Evolutionary conservation across 2,888 invertebrate species (phyloP), one percentile per base, ranked within the genome.

Genomic region (Anaspis maculata): DNA sequence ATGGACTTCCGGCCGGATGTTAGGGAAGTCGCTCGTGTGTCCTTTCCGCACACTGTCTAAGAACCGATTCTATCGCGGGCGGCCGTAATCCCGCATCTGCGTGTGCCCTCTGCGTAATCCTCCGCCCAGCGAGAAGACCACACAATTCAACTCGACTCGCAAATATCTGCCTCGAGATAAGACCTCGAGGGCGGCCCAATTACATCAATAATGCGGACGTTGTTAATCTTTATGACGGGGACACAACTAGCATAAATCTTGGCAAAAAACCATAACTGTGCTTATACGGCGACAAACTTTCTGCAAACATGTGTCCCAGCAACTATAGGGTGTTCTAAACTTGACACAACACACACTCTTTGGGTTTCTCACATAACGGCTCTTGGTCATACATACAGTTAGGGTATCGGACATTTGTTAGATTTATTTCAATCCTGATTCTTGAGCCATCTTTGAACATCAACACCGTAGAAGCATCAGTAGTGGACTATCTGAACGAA

Each of bases 1-100:
- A 62, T 61, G 61, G 62, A 61, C 62, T 61, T 62, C 61, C 62
- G 57, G 45, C 49, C 54, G 57, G 53, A 55, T 49, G 50, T 45
- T 44, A 44, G 45, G 54, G 52, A 57, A 57, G 56, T 56, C 44
- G 51, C 50, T 54, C 54, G 46, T 57, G 51, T 55, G 56, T 59
- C 59, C 58, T 57, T 59, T 58, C 57, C 57, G 49, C 25, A 41
- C 32, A 31, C 40, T 41, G 47, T 44, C 48, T 45, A 49, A 48
- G 52, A 47, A 45, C 34, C 37, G 48, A 50, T 48, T 35, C 37
- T 49, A 51, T 51, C 50, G 21, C 32, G 16, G n/a, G 14, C 13
- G 13, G 16, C n/a, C n/a, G n/a, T n/a, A n/a, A n/a, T n/a, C n/a
- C n/a, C n/a, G n/a, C n/a, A n/a, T n/a, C 23, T 24, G 30, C 33